These are phyloP conservation scores for Labroides dimidiatus DNA, from an alignment of 2,797 vertebrate genomes.

Conservation along the genomic window DNA sequence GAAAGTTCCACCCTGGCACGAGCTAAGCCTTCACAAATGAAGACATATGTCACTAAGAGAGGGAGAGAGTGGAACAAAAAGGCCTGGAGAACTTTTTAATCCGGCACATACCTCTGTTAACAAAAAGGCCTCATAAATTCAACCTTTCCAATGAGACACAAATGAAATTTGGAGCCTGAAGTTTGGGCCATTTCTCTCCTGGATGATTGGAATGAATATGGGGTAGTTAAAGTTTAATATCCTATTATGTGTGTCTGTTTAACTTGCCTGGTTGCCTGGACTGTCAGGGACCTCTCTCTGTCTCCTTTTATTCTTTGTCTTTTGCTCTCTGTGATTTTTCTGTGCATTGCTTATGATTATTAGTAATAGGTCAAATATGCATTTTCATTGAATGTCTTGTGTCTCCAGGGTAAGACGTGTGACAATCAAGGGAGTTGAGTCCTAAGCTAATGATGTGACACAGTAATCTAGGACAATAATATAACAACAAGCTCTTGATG, in stretches of 20 bases:
- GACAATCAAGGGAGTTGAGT: constrained; percentile 38
- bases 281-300: constrained; percentile 61
- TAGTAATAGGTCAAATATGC: constrained; percentile 39
- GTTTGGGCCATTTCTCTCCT: constrained; percentile 79
- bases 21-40: constrained; percentile 83
- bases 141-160: constrained; percentile 81
- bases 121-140: constrained; percentile 82
- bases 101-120: constrained; percentile 76
- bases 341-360: constrained; percentile 41
- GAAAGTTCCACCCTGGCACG: constrained; percentile 84
- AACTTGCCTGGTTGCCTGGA: constrained; percentile 73
- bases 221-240: constrained; percentile 87
- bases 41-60: constrained; percentile 82
- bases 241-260: constrained; percentile 85
- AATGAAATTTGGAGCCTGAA: constrained; percentile 81
- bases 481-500: no score
- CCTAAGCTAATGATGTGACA: constrained; percentile 7
- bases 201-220: constrained; percentile 84
- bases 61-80: constrained; percentile 51
- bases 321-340: constrained; percentile 36
- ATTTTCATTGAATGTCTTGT: constrained; percentile 43
- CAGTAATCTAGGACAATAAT: no score
- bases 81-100: constrained; percentile 72
- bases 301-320: constrained; percentile 36
- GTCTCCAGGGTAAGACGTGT: constrained; percentile 59